These are phyloP conservation scores for Cordilura impudica DNA, from an alignment of 2,888 invertebrate genomes.

Conservation along the genomic window DNA sequence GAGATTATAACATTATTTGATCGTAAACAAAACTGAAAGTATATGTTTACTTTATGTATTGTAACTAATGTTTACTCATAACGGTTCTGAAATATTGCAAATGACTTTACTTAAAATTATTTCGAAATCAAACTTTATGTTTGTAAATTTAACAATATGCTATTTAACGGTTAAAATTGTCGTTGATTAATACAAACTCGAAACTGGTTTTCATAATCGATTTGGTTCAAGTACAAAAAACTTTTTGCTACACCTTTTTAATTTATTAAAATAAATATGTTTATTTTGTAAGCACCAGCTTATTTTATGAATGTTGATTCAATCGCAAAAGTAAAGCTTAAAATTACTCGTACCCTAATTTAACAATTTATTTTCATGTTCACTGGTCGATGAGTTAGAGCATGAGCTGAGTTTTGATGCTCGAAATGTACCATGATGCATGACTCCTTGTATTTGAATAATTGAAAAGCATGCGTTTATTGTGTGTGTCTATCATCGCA, in stretches of 20 bases:
- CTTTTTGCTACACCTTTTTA: slow-evolving; percentile 52
- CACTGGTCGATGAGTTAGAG: slow-evolving; percentile 11
- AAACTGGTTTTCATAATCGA: slow-evolving; percentile 47
- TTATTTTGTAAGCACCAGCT: neutral
- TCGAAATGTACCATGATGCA: slow-evolving; percentile 26
- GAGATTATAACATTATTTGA: no score
- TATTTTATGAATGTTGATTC: slow-evolving; percentile 34
- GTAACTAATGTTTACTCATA: neutral
- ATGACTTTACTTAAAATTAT: neutral
- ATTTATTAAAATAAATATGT: slow-evolving; percentile 5
- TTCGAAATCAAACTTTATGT: neutral
- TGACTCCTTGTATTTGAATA: slow-evolving; percentile 26
- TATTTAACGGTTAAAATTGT: no score
- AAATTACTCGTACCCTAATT: slow-evolving; percentile 3
- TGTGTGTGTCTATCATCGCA: neutral
- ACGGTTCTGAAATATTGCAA: neutral
- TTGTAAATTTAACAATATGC: neutral
- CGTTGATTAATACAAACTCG: slow-evolving; percentile 44
- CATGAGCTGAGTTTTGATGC: neutral
- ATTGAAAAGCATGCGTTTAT: neutral
- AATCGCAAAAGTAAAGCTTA: slow-evolving; percentile 27
- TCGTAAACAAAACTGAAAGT: neutral
- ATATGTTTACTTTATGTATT: neutral
- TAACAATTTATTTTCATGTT: slow-evolving; percentile 11
- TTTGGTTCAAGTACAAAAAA: slow-evolving; percentile 54